These are phyloP conservation scores for Ephestia elutella DNA, from an alignment of 1,140 invertebrate genomes.

Conservation along the genomic window DNA sequence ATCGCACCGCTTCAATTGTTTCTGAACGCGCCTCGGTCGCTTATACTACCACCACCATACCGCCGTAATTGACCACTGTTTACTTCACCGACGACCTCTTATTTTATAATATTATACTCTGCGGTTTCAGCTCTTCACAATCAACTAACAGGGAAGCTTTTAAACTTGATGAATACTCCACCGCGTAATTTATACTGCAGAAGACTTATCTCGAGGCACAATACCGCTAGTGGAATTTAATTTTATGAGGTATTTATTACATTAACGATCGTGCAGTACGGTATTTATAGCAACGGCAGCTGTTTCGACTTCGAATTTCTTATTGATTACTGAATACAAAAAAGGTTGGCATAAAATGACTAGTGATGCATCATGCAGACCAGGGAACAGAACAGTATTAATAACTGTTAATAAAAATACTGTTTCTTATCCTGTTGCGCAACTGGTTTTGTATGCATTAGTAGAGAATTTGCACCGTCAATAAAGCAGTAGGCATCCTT, in stretches of 20 bases:
- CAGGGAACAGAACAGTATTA: too few species aligned
- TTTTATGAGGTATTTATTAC: constrained; percentile 32
- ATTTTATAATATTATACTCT: constrained; percentile 50
- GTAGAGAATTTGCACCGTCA: constrained; percentile 15
- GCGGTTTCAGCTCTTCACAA: constrained; percentile 35
- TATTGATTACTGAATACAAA: too few species aligned
- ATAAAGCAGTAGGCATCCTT: constrained; percentile 25
- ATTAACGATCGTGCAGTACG: constrained; percentile 22
- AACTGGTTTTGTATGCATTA: neutral
- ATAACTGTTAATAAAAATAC: too few species aligned
- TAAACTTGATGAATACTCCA: neutral
- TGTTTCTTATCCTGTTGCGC: neutral
- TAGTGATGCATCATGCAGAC: too few species aligned
- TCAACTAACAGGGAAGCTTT: constrained; percentile 32
- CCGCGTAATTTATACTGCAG: too few species aligned
- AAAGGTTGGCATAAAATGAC: too few species aligned
- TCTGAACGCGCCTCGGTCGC: constrained; percentile 47
- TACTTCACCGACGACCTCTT: constrained; percentile 58
- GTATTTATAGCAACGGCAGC: constrained; percentile 28
- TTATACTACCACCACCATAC: constrained; percentile 47
- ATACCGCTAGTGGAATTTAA: constrained; percentile 9
- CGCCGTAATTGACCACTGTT: constrained; percentile 70
- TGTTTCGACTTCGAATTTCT: constrained; percentile 19
- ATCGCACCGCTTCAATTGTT: constrained; percentile 72
- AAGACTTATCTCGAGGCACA: neutral